Base-by-base conservation (phyloP, 1,140 invertebrate species). In the Capitella teleta region DNA sequence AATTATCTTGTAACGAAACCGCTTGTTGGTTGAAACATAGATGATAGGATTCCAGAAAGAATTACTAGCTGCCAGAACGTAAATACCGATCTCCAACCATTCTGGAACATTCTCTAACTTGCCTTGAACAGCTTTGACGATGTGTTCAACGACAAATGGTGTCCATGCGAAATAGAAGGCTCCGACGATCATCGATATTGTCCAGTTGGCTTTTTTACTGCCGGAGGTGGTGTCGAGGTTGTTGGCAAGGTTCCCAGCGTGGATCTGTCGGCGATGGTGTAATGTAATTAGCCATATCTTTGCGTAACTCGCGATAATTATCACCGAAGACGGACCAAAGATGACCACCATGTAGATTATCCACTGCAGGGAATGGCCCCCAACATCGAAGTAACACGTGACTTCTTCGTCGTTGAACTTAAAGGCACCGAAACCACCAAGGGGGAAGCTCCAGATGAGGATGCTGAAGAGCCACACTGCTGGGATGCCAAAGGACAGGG, bases 261-360 rank as follows among this genome's bases (percentile, higher is more conserved):
- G 6, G 6, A 16, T 41, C 21, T 41, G 38, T 19, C 18, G 6
- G 6, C 18, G 6, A n/a, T n/a, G n/a, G n/a, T n/a, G n/a, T n/a
- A n/a, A n/a, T 10, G 10, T 19, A 12, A 41, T 21, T 8, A 12
- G 18, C 10, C 10, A 41, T 41, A 41, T 41, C 10, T 8, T 16
- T 10, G 21, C 6, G 38, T 41, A 41, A 21, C 6, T 8, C 12
- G 23, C 8, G 38, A 19, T 19, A 12, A 41, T 41, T 10, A 41
- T 21, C 6, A 21, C 18, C 12, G 6, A 6, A 10, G 38, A 8
- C 38, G 38, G 38, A 8, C 12, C 18, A 21, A 41, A 41, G 38
- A 41, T 41, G 6, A 41, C 38, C 38, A 41, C 38, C 38, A 41
- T 41, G 23, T 41, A 41, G 38, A 41, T 21, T 12, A 41, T 41